A percentile compares a stretch with the other conserved stretches of the same genome.
phyloP scores from a whole-genome alignment of 2,888 invertebrate genomes.

The Phragmatobia fuliginosa region DNA sequence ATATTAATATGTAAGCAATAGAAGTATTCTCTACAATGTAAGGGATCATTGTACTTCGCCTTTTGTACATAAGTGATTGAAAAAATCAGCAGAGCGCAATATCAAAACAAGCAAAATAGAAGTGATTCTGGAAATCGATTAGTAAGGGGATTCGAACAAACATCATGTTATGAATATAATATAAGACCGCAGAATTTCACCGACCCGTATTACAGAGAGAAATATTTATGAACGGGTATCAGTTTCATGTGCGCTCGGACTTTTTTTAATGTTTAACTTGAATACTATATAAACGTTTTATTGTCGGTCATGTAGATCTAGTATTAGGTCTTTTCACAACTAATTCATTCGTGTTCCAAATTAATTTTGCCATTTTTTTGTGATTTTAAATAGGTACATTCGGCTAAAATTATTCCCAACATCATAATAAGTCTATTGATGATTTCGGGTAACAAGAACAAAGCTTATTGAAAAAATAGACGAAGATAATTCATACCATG shows the following conservation, averaged over 20 bases:
- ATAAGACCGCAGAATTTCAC: constrained; percentile 21
- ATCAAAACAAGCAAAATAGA: constrained; percentile 22
- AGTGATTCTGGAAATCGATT: constrained; percentile 28
- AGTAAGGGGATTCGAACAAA: constrained; percentile 34
- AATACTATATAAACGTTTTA: too few species aligned
- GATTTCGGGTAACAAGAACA: too few species aligned
- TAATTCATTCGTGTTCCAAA: too few species aligned
- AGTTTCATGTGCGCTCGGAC: background rate
- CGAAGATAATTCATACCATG: too few species aligned
- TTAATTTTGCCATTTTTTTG: too few species aligned
- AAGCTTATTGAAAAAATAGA: too few species aligned
- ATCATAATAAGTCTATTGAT: too few species aligned
- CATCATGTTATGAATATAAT: constrained; percentile 35
- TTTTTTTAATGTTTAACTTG: constrained; percentile 6
- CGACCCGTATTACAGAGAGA: constrained; percentile 2
- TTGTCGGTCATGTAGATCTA: background rate
- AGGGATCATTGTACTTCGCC: background rate
- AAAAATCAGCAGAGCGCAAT: constrained; percentile 15
- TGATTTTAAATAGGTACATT: too few species aligned
- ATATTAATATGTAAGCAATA: background rate
- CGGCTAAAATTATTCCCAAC: too few species aligned
- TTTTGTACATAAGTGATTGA: constrained; percentile 18
- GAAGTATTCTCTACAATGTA: background rate
- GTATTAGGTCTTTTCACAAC: too few species aligned
- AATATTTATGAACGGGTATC: constrained; percentile 18